These are phyloP conservation scores for Acanthopagrus latus DNA, from an alignment of 2,797 vertebrate genomes.

Conservation along the genomic window DNA sequence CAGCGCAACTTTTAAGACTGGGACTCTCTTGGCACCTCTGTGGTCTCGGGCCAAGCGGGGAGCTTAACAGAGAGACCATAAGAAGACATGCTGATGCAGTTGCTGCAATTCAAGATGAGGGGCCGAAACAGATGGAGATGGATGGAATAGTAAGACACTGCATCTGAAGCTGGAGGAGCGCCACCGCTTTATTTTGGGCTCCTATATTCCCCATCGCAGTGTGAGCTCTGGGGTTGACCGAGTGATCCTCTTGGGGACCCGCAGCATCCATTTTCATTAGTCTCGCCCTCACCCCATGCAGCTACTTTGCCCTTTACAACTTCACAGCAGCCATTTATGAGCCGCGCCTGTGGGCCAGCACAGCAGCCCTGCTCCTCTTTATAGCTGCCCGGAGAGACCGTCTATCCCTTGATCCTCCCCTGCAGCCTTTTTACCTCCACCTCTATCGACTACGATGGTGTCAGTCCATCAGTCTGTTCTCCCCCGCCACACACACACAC, in stretches of 20 bases:
- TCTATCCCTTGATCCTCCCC: slow-evolving; percentile 44
- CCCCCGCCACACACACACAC: slow-evolving; percentile 17
- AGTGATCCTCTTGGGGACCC: slow-evolving; percentile 36
- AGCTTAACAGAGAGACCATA: neutral
- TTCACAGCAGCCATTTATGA: slow-evolving; percentile 67
- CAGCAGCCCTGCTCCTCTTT: slow-evolving; percentile 26
- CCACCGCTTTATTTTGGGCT: slow-evolving; percentile 22
- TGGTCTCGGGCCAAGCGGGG: neutral
- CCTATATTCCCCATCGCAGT: slow-evolving; percentile 12
- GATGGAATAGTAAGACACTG: neutral
- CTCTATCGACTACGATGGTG: neutral
- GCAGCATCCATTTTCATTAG: slow-evolving; percentile 58
- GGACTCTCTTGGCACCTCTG: neutral
- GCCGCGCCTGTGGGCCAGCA: slow-evolving; percentile 32
- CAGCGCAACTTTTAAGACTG: neutral
- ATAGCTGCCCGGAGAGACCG: slow-evolving; percentile 47
- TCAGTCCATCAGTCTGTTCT: slow-evolving; percentile 24
- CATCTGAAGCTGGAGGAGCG: neutral
- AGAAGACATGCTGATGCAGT: neutral
- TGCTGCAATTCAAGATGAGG: slow-evolving; percentile 37
- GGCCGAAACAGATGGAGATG: neutral
- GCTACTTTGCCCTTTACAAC: slow-evolving; percentile 73
- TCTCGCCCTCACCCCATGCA: slow-evolving; percentile 37
- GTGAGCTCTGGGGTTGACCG: neutral
- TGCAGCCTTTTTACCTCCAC: slow-evolving; percentile 28